phyloP scores from a whole-genome alignment of 2,113 vertebrate genomes.

The Ranitomeya variabilis region DNA sequence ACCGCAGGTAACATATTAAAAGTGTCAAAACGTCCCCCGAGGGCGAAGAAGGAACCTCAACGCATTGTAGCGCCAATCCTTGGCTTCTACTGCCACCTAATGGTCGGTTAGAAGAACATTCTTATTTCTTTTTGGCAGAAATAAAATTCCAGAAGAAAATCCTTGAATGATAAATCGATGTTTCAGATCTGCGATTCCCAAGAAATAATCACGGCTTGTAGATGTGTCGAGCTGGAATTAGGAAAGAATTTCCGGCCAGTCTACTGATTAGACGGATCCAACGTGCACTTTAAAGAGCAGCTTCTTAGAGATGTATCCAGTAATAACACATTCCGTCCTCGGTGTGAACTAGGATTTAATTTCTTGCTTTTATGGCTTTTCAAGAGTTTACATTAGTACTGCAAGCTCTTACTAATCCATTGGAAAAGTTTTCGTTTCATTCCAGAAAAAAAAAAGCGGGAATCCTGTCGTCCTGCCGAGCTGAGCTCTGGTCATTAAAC shows the following conservation, averaged over 20 bases:
- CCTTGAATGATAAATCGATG: background rate
- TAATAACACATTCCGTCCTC: background rate
- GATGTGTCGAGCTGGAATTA: background rate
- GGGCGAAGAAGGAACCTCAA: constrained; percentile 19
- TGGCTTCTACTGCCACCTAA: constrained; percentile 30
- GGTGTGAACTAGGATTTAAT: background rate
- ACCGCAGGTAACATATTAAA: constrained; percentile 55
- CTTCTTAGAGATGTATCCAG: background rate
- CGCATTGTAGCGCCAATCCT: background rate
- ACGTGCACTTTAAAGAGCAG: background rate
- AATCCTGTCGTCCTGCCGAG: background rate
- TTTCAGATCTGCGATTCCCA: background rate
- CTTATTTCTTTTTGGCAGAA: background rate
- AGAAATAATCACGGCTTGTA: background rate
- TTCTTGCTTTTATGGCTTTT: background rate
- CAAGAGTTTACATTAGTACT: background rate
- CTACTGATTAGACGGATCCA: background rate
- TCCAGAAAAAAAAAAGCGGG: background rate
- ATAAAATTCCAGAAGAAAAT: background rate
- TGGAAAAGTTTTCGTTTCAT: background rate
- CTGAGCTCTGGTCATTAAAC: constrained; percentile 23
- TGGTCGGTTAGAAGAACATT: background rate
- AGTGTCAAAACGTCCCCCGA: constrained; percentile 54
- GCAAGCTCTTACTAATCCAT: background rate
- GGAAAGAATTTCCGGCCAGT: background rate